A percentile compares a stretch with the other conserved stretches of the same genome.
Evolutionary conservation across 2,797 vertebrate species (phyloP).

Genomic region (Falco rusticolus): DNA sequence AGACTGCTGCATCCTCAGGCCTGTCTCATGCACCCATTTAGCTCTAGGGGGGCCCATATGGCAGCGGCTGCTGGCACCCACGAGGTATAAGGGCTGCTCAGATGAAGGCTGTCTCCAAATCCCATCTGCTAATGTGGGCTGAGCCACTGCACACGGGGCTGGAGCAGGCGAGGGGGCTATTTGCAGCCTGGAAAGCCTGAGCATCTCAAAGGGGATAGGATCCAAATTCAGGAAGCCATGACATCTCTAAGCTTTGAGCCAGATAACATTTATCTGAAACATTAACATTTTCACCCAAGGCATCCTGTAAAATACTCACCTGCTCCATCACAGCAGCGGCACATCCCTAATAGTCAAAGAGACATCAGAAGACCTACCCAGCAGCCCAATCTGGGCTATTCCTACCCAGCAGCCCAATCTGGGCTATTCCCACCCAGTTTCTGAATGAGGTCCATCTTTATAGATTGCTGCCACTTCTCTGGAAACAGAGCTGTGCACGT

Average conservation of each 20-base stretch:
- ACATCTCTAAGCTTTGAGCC: neutral
- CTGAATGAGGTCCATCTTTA: neutral
- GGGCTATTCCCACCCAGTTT: neutral
- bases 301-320: neutral
- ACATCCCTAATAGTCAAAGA: neutral
- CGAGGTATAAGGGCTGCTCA: neutral
- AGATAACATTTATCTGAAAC: neutral
- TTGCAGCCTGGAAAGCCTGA: neutral
- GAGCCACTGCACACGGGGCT: neutral
- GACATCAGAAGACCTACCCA: neutral
- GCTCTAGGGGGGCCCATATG: neutral
- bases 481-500: neutral
- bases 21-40: accelerated
- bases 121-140: neutral
- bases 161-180: accelerated
- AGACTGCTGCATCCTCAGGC: neutral
- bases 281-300: neutral
- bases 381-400: too few relatives aligned
- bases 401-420: neutral
- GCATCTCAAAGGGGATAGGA: neutral
- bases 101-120: neutral
- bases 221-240: neutral
- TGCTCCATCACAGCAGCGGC: neutral
- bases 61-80: neutral
- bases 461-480: neutral